Evolutionary conservation across 2,888 invertebrate genomes (phyloP).

Genomic region (Ethmia dodecea): DNA sequence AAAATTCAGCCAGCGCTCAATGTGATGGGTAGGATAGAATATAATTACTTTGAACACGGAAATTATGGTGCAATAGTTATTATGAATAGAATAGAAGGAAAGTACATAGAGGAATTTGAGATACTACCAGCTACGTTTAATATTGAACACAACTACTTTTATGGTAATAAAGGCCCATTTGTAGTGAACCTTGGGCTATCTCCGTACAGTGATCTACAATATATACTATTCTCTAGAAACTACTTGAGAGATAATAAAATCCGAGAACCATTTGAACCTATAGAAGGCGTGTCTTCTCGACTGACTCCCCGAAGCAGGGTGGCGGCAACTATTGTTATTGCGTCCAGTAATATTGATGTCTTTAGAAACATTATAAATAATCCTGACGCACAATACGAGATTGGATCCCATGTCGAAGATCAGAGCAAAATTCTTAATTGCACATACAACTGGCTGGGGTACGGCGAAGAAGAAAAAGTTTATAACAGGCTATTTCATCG

Average conservation of each 20-base stretch:
- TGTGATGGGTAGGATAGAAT: constrained; percentile 86
- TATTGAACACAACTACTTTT: constrained; percentile 93
- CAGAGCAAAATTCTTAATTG: constrained; percentile 96
- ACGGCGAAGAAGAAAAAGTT: constrained; percentile 83
- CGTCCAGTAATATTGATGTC: constrained; percentile 92
- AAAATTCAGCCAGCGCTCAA: constrained; percentile 90
- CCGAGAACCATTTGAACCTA: constrained; percentile 87
- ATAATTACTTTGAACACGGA: constrained; percentile 92
- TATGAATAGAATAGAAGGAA: constrained; percentile 82
- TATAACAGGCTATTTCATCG: constrained; percentile 88
- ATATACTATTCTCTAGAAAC: constrained; percentile 90
- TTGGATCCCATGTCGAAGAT: constrained; percentile 96
- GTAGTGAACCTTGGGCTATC: constrained; percentile 92
- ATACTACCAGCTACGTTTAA: constrained; percentile 82
- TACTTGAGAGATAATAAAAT: constrained; percentile 91
- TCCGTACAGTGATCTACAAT: constrained; percentile 90
- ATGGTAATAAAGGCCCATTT: constrained; percentile 91
- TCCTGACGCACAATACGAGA: constrained; percentile 93
- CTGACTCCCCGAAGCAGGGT: constrained; percentile 94
- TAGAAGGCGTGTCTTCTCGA: constrained; percentile 80
- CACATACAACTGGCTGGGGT: constrained; percentile 95
- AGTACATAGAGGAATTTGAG: constrained; percentile 87
- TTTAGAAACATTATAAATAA: constrained; percentile 95
- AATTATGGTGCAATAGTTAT: constrained; percentile 90
- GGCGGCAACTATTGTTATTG: constrained; percentile 93